Conservation (phyloP, 2,888 invertebrate species). For the Seladonia tumulorum region DNA sequence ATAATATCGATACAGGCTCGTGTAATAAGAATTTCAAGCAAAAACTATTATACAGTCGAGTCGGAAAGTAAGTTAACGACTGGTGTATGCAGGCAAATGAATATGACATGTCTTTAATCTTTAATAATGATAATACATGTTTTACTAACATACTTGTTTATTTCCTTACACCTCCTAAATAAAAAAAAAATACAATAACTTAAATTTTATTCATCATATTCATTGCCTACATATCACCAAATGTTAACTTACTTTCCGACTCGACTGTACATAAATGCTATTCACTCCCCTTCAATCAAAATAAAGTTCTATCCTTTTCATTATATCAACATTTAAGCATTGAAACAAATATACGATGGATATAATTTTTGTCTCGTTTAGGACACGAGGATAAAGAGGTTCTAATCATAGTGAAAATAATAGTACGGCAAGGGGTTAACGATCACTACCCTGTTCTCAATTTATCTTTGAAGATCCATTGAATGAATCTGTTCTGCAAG, state of each 20-base stretch:
- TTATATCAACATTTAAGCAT: background rate
- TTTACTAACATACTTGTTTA: too few relatives aligned
- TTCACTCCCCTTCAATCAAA: too few relatives aligned
- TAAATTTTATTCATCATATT: too few relatives aligned
- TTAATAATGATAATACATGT: too few relatives aligned
- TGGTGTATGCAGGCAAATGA: too few relatives aligned
- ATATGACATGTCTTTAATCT: too few relatives aligned
- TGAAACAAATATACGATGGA: background rate
- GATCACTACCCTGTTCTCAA: background rate
- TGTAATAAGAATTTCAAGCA: background rate
- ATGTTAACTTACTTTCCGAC: too few relatives aligned
- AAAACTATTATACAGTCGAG: background rate
- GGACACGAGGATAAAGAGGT: background rate
- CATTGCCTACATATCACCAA: too few relatives aligned
- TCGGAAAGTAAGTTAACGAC: too few relatives aligned
- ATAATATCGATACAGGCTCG: background rate
- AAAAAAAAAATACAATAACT: too few relatives aligned
- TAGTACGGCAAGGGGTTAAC: background rate
- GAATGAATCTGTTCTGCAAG: background rate
- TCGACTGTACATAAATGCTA: too few relatives aligned
- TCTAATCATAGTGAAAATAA: background rate
- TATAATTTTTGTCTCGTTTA: background rate
- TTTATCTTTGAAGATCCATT: background rate
- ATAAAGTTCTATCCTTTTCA: background rate
- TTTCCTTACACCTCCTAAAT: too few relatives aligned